Evolutionary conservation across 2,888 invertebrate genomes (phyloP).

Genomic region (Sinohyriopsis cumingii): DNA sequence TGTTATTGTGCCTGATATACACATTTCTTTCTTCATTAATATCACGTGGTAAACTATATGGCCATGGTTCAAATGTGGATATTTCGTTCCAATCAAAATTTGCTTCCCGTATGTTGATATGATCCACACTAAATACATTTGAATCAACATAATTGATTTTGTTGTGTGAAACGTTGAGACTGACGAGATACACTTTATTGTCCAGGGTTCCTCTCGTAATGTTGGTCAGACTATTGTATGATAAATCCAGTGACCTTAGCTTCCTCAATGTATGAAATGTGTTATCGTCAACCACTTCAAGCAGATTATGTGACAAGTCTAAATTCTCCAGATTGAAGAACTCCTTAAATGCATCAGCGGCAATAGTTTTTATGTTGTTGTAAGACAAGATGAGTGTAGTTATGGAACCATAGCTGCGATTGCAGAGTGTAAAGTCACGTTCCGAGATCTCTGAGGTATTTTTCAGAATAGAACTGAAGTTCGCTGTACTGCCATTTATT

Average conservation of each 20-base stretch:
- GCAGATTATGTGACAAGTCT: conserved; percentile 19
- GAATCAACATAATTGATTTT: conserved; percentile 4
- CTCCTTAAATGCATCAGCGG: conserved; percentile 8
- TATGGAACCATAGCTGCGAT: no score
- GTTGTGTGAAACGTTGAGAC: conserved; percentile 8
- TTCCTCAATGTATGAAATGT: conserved; percentile 24
- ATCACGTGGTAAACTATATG: conserved; percentile 19
- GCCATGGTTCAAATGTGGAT: conserved; percentile 41
- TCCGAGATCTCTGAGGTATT: no score
- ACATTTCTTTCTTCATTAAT: conserved; percentile 16
- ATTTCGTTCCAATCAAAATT: conserved; percentile 16
- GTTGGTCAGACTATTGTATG: conserved; percentile 8
- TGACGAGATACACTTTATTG: conserved; percentile 7
- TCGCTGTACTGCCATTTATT: no score
- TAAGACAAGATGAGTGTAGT: no score
- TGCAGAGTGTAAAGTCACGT: no score
- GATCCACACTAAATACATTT: conserved; percentile 1
- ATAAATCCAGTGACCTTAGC: conserved; percentile 10
- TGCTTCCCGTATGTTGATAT: no score
- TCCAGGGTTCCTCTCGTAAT: conserved; percentile 11
- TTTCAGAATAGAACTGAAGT: no score
- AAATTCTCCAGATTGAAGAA: conserved; percentile 15
- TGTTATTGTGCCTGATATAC: conserved; percentile 28
- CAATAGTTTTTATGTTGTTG: not conserved
- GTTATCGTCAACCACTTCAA: conserved; percentile 15